These are phyloP conservation scores for Drosophila tristis DNA, from an alignment of 1,140 invertebrate species.

Conservation along the genomic window DNA sequence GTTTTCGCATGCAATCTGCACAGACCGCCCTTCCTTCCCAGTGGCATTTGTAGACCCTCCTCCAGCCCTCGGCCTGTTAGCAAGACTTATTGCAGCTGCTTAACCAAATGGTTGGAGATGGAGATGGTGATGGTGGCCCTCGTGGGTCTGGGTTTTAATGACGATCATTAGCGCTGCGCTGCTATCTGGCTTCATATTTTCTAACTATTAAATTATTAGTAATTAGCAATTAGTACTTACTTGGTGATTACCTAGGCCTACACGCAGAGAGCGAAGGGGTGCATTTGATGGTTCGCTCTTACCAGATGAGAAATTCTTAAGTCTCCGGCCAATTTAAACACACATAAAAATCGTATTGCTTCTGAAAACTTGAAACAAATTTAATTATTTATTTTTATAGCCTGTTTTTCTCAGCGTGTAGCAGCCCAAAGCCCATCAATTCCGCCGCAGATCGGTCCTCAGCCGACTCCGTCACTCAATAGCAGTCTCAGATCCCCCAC, in stretches of 20 bases:
- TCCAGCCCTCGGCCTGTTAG: conserved; percentile 39
- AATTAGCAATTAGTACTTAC: conserved; percentile 69
- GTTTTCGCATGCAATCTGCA: conserved; percentile 50
- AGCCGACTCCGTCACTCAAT: conserved; percentile 5
- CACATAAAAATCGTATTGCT: no score
- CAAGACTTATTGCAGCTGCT: conserved; percentile 67
- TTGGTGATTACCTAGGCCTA: conserved; percentile 54
- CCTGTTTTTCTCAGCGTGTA: neutral
- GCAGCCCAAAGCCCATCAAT: conserved; percentile 26
- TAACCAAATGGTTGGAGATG: conserved; percentile 57
- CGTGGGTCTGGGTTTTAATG: conserved; percentile 43
- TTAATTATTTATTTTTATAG: neutral
- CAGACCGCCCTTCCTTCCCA: neutral
- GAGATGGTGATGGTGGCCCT: conserved; percentile 19
- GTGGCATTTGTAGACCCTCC: neutral
- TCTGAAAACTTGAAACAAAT: no score
- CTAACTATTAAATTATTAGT: conserved; percentile 76
- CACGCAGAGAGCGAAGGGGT: conserved; percentile 18
- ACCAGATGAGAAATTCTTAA: no score
- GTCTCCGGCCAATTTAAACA: no score
- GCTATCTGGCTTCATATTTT: conserved; percentile 50
- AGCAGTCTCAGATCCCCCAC: conserved; percentile 21
- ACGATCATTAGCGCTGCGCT: conserved; percentile 62
- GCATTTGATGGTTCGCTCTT: neutral
- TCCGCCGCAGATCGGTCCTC: conserved; percentile 18